phyloP scores from a whole-genome alignment of 2,113 vertebrate species.

The Callaeas wilsoni region DNA sequence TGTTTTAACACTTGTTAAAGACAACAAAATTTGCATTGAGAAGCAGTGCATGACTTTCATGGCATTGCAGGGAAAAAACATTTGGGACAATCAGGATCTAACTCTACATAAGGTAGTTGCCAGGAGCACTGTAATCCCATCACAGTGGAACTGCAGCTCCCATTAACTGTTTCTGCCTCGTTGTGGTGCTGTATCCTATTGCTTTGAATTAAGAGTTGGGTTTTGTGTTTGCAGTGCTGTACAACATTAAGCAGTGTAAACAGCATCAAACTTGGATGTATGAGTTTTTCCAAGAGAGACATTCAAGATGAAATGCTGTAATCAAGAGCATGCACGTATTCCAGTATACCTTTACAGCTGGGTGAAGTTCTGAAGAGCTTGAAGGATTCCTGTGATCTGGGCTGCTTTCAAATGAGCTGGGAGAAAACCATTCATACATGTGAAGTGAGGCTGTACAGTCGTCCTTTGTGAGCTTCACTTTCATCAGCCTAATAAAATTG shows the following conservation, averaged over 20 bases:
- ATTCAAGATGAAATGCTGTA: not conserved
- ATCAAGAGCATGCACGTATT: not conserved
- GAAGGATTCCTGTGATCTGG: not conserved
- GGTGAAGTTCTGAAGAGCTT: not conserved
- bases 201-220: no score
- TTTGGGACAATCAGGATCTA: not conserved
- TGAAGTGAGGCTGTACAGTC: not conserved
- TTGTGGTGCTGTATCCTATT: not conserved
- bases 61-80: not conserved
- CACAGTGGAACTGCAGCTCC: not conserved
- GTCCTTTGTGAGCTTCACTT: not conserved
- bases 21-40: not conserved
- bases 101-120: not conserved
- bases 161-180: not conserved
- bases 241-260: not conserved
- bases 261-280: not conserved
- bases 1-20: not conserved
- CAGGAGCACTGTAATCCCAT: not conserved
- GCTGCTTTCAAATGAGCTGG: not conserved
- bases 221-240: not conserved
- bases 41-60: not conserved
- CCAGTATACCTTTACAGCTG: not conserved
- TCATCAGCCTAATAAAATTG: not conserved
- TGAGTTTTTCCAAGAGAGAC: not conserved
- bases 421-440: not conserved